phyloP scores from a whole-genome alignment of 2,888 invertebrate genomes.

The Ophonus ardosiacus region DNA sequence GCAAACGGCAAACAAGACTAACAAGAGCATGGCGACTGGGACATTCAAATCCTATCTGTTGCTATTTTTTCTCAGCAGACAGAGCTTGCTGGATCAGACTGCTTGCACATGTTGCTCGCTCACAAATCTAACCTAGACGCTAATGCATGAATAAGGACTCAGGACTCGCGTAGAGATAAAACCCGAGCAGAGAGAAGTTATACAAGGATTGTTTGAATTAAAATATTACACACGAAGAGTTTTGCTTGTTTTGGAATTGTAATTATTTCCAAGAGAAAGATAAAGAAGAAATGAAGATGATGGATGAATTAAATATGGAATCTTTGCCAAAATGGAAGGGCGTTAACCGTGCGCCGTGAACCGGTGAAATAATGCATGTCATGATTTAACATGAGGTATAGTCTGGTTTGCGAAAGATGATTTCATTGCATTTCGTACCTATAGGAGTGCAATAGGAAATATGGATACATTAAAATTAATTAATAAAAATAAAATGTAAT shows the following conservation, averaged over 20 bases:
- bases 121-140: constrained; percentile 36
- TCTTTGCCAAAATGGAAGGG: too few species aligned
- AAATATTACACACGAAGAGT: constrained; percentile 13
- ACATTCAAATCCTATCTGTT: constrained; percentile 43
- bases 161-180: constrained; percentile 15
- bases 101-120: constrained; percentile 23
- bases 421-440: too few species aligned
- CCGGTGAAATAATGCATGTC: too few species aligned
- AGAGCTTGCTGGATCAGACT: neutral
- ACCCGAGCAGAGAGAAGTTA: constrained; percentile 7
- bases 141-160: constrained; percentile 46
- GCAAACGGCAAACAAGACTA: constrained; percentile 21
- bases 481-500: too few species aligned
- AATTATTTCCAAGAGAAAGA: neutral
- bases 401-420: too few species aligned
- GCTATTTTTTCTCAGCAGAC: constrained; percentile 19
- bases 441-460: too few species aligned
- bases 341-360: too few species aligned
- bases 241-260: neutral
- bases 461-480: too few species aligned
- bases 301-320: neutral
- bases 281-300: neutral
- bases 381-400: too few species aligned
- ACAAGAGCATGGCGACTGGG: neutral
- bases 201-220: constrained; percentile 21